These are phyloP conservation scores for Calcarius lapponicus DNA, from an alignment of 2,797 vertebrate genomes.

Conservation along the genomic window DNA sequence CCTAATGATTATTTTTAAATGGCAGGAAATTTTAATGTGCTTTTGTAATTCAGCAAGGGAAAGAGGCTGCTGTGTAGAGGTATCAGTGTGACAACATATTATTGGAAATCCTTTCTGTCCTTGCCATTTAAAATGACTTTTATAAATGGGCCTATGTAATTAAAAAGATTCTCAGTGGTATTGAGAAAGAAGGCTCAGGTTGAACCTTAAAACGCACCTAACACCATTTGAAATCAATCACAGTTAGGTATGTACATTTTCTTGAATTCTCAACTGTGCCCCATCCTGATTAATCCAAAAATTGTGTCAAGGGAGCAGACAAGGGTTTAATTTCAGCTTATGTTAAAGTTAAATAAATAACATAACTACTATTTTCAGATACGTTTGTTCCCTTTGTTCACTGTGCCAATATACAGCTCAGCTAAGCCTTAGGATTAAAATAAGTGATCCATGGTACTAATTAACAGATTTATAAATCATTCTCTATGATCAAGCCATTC, in stretches of 20 bases:
- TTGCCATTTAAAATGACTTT: not conserved
- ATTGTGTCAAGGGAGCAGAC: not conserved
- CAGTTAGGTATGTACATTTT: not conserved
- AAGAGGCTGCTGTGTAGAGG: not conserved
- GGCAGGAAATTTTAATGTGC: slow-evolving; percentile 42
- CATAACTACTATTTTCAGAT: slow-evolving; percentile 6
- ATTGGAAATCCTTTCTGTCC: not conserved
- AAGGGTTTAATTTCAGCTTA: slow-evolving; percentile 11
- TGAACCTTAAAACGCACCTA: not conserved
- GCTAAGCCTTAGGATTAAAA: slow-evolving; percentile 27
- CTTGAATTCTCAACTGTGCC: not conserved
- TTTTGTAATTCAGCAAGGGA: slow-evolving; percentile 42
- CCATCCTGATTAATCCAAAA: not conserved
- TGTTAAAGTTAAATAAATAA: slow-evolving; percentile 23
- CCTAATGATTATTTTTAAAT: slow-evolving; percentile 59
- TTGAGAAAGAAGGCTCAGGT: not conserved
- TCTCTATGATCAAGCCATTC: slow-evolving; percentile 2
- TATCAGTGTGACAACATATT: not conserved
- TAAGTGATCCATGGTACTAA: slow-evolving; percentile 38
- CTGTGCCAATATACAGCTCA: slow-evolving; percentile 30
- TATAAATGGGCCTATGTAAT: not conserved
- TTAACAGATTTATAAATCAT: slow-evolving; percentile 55
- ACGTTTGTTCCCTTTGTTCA: slow-evolving; percentile 16
- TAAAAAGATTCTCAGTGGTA: not conserved
- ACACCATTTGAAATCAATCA: not conserved